A percentile compares a stretch with the other conserved stretches of the same genome.
These are phyloP conservation scores for Epizoanthus ramosus DNA, from an alignment of 92 coral and sea anemone species.

Conservation along the genomic window DNA sequence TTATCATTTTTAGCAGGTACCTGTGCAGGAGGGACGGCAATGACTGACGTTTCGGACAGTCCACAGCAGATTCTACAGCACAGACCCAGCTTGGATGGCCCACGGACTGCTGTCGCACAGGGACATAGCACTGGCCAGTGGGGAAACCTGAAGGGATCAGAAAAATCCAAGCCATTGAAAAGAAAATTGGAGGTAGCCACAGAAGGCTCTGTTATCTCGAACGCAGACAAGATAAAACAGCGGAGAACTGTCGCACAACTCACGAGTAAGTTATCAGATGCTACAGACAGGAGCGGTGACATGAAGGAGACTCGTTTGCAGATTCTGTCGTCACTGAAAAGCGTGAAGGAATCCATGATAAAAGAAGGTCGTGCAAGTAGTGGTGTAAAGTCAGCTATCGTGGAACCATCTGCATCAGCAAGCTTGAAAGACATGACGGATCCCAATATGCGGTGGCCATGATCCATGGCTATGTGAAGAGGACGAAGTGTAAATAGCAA, in stretches of 20 bases:
- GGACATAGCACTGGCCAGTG: not conserved
- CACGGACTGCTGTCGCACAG: not conserved
- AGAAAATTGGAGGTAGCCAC: not conserved
- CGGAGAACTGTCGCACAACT: not conserved
- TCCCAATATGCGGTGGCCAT: constrained; percentile 26
- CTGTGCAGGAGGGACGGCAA: not conserved
- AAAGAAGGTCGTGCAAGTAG: not conserved
- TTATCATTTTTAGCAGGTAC: not conserved
- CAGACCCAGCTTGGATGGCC: not conserved
- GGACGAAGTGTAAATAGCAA: not conserved
- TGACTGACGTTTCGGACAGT: not conserved
- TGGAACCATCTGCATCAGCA: not conserved
- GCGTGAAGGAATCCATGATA: constrained; percentile 43
- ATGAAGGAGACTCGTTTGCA: constrained; percentile 58
- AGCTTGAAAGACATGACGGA: constrained; percentile 20
- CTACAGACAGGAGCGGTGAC: not conserved
- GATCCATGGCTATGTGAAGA: not conserved
- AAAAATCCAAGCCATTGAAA: not conserved
- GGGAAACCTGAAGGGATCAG: not conserved
- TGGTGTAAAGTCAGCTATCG: not conserved
- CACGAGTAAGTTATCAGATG: too few relatives aligned
- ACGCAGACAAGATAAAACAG: not conserved
- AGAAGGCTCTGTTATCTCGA: not conserved
- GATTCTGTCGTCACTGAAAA: constrained; percentile 59
- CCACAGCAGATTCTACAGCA: constrained; percentile 12